These are phyloP conservation scores for Drosophila multiciliata DNA, from an alignment of 2,888 invertebrate genomes.

Conservation along the genomic window DNA sequence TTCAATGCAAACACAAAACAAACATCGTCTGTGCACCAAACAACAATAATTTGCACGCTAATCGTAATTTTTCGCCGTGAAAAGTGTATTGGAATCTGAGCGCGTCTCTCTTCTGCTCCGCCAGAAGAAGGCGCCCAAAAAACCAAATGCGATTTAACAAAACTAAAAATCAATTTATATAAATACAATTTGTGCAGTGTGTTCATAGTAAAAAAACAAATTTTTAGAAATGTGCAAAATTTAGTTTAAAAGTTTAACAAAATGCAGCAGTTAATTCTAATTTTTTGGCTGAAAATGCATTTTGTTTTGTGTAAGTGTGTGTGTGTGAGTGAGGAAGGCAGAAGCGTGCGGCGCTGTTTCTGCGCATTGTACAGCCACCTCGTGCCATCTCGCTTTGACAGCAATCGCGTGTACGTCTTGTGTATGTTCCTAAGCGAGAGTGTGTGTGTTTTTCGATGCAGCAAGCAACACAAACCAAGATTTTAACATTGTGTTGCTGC, in stretches of 20 bases:
- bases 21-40: conserved; percentile 14
- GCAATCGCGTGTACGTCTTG: conserved; percentile 51
- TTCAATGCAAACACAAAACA: conserved; percentile 27
- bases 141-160: conserved; percentile 32
- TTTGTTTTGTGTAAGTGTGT: conserved; percentile 45
- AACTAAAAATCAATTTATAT: conserved; percentile 16
- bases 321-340: conserved; percentile 52
- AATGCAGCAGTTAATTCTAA: conserved; percentile 47
- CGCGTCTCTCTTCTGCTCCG: conserved; percentile 53
- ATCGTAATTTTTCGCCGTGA: conserved; percentile 45
- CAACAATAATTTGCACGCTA: conserved; percentile 30
- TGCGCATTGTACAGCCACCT: conserved; percentile 34
- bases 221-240: conserved; percentile 9
- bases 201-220: conserved; percentile 22
- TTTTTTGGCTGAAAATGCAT: conserved; percentile 67
- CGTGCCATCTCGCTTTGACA: conserved; percentile 55
- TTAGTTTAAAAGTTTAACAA: conserved; percentile 30
- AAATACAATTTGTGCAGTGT: conserved; percentile 3
- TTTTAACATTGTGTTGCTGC: conserved; percentile 51
- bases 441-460: conserved; percentile 59
- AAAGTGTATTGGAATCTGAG: conserved; percentile 76
- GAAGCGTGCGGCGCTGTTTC: conserved; percentile 62
- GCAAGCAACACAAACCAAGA: conserved; percentile 60
- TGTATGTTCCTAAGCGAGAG: conserved; percentile 28
- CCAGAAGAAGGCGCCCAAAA: conserved; percentile 34